Evolutionary conservation across 2,113 vertebrate genomes (phyloP), one percentile per base, ranked within the genome.

Genomic region (Plectropomus leopardus): DNA sequence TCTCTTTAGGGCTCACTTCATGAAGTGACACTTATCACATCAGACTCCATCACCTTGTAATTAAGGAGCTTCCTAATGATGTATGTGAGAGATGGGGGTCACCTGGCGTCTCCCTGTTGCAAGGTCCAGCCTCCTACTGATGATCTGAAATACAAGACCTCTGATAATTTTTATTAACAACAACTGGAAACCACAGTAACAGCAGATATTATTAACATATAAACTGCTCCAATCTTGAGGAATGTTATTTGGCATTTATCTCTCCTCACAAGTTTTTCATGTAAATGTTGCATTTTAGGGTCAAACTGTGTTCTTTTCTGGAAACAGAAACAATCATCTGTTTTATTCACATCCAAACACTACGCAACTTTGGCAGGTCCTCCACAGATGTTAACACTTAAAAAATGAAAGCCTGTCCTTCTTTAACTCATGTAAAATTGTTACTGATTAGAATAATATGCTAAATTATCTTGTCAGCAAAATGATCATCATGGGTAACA

Each of bases 321-420:
- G 42, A 45, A 57, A 69, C 19, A 66, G 58, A 34, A 75, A 53
- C 61, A 54, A 26, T 57, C 42, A 55, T 76, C 24, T 9, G 30
- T 72, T 82, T 73, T 45, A 77, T 78, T 83, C 63, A 44, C 2
- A 1, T 65, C 80, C 76, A 66, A 80, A 73, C 67, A 74, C 61
- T 66, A 28, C 16, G 23, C 17, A 32, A 60, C 26, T 55, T 42
- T 47, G 77, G 72, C 76, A 45, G 40, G 13, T 53, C 36, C 32
- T 47, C n/a, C 68, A 68, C 84, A 86, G 60, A 74, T 78, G 85
- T 74, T 77, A 61, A 50, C 63, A 53, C 64, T 86, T 76, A 44
- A 66, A 16, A 85, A 76, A 80, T 44, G 19, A 65, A 76, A 61
- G 55, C 47, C 54, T 53, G 42, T 71, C 26, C 51, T 70, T 53